Evolutionary conservation across 2,888 invertebrate genomes (phyloP), one percentile per base, ranked within the genome.

Genomic region (Suillia variegata): DNA sequence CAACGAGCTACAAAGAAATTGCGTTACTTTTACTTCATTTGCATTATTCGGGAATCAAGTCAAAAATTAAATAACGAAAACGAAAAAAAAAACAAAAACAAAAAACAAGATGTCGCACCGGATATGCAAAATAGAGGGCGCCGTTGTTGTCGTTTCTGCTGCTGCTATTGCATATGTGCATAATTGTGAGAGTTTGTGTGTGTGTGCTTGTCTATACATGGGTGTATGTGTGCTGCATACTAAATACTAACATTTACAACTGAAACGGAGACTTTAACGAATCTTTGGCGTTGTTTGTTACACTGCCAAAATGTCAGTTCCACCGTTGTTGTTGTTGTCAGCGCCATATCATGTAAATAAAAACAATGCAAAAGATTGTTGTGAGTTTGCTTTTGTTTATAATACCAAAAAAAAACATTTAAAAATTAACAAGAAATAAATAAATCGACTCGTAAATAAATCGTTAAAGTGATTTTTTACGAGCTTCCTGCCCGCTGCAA

Each of bases 21-120:
- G 17, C 18, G 18, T 20, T 18, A 45, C 45, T 45, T 45, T 45
- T 45, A 45, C 45, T 45, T 45, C 17, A 45, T 45, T 45, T 45
- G 45, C 45, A 45, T 45, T 5, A 4, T 45, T 45, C n/a, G 13
- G 38, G 4, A 4, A 3, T 18, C 6, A 38, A 13, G 8, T 8
- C 8, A 38, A 38, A 38, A 13, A 38, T 38, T 6, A 38, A 38
- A 38, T n/a, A n/a, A n/a, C n/a, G n/a, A 38, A 38, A 38, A 38
- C 38, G 4, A 38, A 6, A 38, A 38, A 6, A 38, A 38, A 6
- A 38, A 6, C 20, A 13, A n/a, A 38, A 38, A 38, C 13, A 20
- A 45, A 18, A 45, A 17, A 45, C 17, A 45, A 45, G 4, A 5
- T 45, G 20, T 3, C 45, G 13, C 20, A 20, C 17, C 17, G 45